A percentile compares a stretch with the other conserved stretches of the same genome.
Conservation (phyloP, 2,797 vertebrate species). For the Ara ararauna region DNA sequence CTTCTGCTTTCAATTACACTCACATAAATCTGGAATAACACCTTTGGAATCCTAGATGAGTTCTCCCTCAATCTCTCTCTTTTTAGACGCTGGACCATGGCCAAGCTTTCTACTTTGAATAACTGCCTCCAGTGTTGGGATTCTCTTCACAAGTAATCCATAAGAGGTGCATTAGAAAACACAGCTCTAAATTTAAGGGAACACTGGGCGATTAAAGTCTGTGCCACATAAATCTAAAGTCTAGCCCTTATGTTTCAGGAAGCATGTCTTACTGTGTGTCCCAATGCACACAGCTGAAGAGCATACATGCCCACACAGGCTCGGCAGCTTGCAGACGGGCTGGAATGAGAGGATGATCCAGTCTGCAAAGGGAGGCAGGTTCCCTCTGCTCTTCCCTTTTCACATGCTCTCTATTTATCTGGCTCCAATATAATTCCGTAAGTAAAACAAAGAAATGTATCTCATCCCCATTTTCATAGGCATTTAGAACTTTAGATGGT, state of each 20-base stretch:
- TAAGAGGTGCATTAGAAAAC: neutral
- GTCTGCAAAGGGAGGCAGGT: neutral
- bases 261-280: neutral
- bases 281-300: neutral
- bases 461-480: neutral
- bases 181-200: neutral
- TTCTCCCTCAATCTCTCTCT: constrained; percentile 7
- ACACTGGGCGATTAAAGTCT: neutral
- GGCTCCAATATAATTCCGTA: neutral
- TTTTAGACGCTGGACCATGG: neutral
- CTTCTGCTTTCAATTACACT: constrained; percentile 26
- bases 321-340: neutral
- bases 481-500: neutral
- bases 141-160: neutral
- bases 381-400: neutral
- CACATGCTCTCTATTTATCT: rapidly evolving
- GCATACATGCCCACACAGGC: neutral
- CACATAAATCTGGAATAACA: constrained; percentile 33
- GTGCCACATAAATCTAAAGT: neutral
- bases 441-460: neutral
- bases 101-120: constrained; percentile 20
- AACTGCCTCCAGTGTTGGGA: neutral
- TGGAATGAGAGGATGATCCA: neutral
- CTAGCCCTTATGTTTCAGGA: neutral
- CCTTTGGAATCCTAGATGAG: constrained; percentile 43